Base-by-base conservation (phyloP, 53 echinoderm and acorn worm species). In the Pentamera pediparva region DNA sequence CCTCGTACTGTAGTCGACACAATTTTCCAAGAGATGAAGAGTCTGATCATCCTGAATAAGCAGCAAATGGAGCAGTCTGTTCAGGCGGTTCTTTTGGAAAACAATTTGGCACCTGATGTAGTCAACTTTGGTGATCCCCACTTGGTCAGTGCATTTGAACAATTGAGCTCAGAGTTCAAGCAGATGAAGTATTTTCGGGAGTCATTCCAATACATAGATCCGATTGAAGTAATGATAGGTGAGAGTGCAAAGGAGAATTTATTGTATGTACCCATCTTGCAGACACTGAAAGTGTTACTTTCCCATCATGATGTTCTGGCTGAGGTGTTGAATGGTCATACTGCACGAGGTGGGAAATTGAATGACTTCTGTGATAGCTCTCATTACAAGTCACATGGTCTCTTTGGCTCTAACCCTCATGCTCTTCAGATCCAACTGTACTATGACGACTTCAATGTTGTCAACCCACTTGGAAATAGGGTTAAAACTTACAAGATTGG, bases 381-480 rank as follows among this genome's bases (percentile, higher is more conserved):
- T 4, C 6, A 36, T 43, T 82, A 55, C 32, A 82, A 67, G 34
- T 37, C 33, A 0, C 62, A 76, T 56, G 26, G 39, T 35, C 49
- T 82, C 12, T 76, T 76, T 82, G 20, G 52, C 30, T 30, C 63
- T 35, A 32, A 76, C 19, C 54, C 36, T 54, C 18, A 28, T 24
- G 1, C 62, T 50, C 36, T 84, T 49, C 79, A 84, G 35, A 25
- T 84, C 12, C 59, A 77, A 27, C 47, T 84, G 18, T 79, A 84
- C 74, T 74, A 35, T 49, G 79, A 79, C 74, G 79, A 84, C 20
- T 84, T 84, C 30, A 79, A 60, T 38, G 61, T 84, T 61, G 75
- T 31, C 6, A 84, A 84, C 74, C 85, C 78, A 31, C 50, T 71
- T 6, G 69, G 62, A 6, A 79, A 79, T 55, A 79, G 52, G 37